Conservation (phyloP, 2,113 vertebrate genomes). For the Naja naja region DNA sequence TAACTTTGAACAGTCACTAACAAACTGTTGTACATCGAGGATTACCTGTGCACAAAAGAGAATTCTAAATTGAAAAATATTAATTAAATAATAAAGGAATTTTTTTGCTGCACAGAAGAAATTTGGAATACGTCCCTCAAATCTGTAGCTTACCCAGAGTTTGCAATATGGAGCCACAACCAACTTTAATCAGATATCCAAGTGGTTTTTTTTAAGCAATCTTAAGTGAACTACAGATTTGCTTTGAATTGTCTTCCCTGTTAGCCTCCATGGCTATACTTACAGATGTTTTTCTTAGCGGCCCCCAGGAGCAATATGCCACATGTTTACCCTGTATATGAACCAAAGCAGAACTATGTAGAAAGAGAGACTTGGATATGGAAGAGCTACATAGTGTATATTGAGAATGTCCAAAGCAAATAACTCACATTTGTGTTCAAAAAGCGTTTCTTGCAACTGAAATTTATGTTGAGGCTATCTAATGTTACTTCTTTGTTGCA, state of each 20-base stretch:
- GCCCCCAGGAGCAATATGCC: slow-evolving; percentile 71
- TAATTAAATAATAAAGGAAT: neutral
- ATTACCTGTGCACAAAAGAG: neutral
- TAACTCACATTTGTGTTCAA: neutral
- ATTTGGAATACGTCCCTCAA: neutral
- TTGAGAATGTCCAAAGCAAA: slow-evolving; percentile 55
- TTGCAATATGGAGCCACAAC: neutral
- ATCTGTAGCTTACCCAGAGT: neutral
- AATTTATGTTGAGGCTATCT: neutral
- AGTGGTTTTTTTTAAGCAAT: slow-evolving; percentile 37
- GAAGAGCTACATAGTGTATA: slow-evolving; percentile 30
- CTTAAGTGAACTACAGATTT: slow-evolving; percentile 51
- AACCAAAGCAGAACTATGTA: slow-evolving; percentile 37
- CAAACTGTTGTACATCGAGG: too few species aligned
- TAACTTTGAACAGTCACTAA: too few species aligned
- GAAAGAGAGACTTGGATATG: slow-evolving; percentile 42
- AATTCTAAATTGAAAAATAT: accelerated
- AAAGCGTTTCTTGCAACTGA: neutral
- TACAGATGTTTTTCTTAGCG: slow-evolving; percentile 58
- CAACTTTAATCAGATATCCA: slow-evolving; percentile 32
- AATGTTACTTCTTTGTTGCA: neutral
- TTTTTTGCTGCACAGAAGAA: neutral
- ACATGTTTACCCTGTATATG: slow-evolving; percentile 57
- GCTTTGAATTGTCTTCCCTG: slow-evolving; percentile 55
- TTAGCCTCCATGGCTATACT: slow-evolving; percentile 58